A percentile compares a stretch with the other conserved stretches of the same genome.
phyloP scores from a whole-genome alignment of 2,113 vertebrate species.

The Alouatta palliata region DNA sequence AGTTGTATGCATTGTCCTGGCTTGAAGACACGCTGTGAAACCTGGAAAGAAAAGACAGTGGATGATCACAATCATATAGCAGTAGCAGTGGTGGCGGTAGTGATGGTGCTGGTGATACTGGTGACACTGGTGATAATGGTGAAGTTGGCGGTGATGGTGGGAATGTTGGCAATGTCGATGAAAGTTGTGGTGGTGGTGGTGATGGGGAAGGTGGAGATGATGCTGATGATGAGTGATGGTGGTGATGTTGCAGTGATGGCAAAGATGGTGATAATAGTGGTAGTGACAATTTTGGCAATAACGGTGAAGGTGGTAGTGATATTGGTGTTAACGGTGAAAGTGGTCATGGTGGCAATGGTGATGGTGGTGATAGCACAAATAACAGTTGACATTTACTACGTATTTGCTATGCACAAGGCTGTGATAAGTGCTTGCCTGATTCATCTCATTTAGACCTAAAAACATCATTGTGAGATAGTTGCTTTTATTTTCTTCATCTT shows the following conservation, averaged over 20 bases:
- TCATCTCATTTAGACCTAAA: background rate
- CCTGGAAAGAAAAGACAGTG: background rate
- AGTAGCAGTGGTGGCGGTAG: too few relatives aligned
- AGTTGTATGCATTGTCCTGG: background rate
- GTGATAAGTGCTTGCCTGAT: background rate
- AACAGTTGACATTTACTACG: background rate
- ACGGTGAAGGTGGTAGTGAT: background rate
- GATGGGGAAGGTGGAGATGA: background rate
- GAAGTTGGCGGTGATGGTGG: background rate
- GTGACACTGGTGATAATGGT: too few relatives aligned
- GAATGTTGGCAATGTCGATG: too few relatives aligned
- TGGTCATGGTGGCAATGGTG: background rate
- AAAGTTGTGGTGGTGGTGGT: background rate
- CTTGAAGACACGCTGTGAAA: background rate
- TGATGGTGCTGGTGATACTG: background rate
- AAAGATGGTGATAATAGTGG: too few relatives aligned
- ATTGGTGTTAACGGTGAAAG: fast-evolving
- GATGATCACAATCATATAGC: background rate
- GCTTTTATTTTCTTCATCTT: too few relatives aligned
- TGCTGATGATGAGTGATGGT: background rate
- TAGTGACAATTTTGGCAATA: background rate
- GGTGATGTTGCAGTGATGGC: background rate
- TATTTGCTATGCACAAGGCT: background rate
- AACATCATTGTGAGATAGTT: background rate
- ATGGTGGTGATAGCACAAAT: background rate